phyloP scores from a whole-genome alignment of 2,113 vertebrate genomes.

The Oceanodroma tethys region DNA sequence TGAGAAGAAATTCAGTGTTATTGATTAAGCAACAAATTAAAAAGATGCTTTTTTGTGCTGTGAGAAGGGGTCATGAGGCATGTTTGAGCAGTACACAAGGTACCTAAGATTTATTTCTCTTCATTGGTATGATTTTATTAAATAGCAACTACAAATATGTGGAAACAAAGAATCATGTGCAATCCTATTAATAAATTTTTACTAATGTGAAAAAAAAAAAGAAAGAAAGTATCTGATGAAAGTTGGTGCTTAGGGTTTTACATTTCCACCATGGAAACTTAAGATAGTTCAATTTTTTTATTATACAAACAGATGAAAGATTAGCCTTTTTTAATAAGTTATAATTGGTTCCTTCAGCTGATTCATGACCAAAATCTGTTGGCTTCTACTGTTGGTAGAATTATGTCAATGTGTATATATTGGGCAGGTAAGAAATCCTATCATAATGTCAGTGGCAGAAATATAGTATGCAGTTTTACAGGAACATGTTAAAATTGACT shows the following conservation, averaged over 20 bases:
- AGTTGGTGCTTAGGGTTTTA: neutral
- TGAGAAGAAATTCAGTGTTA: neutral
- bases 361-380: conserved; percentile 10
- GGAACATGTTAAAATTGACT: neutral
- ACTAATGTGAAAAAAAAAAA: neutral
- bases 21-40: conserved; percentile 1
- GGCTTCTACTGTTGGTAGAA: neutral
- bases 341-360: conserved; percentile 33
- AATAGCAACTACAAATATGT: neutral
- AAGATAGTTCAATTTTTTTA: neutral
- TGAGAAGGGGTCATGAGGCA: neutral
- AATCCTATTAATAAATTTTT: neutral
- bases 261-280: neutral
- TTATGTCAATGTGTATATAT: neutral
- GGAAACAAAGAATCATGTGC: neutral
- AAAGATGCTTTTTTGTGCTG: neutral
- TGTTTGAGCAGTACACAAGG: neutral
- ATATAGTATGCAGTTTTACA: neutral
- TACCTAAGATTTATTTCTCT: neutral
- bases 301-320: neutral
- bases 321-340: neutral
- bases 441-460: neutral
- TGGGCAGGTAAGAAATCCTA: neutral
- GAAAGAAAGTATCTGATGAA: neutral
- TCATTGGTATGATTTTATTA: neutral